Percentiles rank a stretch among this genome's conserved stretches.
Evolutionary conservation across 1,140 invertebrate species (phyloP).

Genomic region (Pseudoatta argentina): DNA sequence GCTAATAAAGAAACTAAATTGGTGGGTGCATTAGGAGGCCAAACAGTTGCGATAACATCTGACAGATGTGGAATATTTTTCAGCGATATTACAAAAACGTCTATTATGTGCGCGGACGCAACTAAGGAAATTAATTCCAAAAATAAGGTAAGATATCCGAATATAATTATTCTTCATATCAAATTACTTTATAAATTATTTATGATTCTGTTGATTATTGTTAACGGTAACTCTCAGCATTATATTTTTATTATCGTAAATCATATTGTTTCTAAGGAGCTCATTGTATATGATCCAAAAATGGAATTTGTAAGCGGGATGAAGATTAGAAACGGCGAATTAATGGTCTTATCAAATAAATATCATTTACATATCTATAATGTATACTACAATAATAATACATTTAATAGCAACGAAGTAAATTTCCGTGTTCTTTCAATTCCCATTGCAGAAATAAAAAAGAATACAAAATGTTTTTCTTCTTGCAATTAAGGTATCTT

Average conservation of each 20-base stretch:
- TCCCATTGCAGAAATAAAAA: background rate
- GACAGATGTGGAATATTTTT: slow-evolving; percentile 16
- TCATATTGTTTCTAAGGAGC: background rate
- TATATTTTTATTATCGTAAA: background rate
- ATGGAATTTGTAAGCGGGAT: slow-evolving; percentile 2
- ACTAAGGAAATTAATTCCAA: background rate
- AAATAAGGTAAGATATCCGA: background rate
- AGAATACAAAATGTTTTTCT: slow-evolving; percentile 11
- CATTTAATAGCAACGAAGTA: background rate
- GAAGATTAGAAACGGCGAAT: background rate
- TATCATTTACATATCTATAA: background rate
- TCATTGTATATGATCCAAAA: background rate
- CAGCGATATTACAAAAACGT: background rate
- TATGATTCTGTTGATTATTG: background rate
- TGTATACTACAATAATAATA: background rate
- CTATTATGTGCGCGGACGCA: background rate
- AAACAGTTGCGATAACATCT: background rate
- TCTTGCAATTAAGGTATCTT: background rate
- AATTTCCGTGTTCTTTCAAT: slow-evolving; percentile 18
- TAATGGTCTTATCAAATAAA: background rate
- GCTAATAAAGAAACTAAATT: background rate
- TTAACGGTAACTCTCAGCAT: background rate
- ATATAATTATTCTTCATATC: background rate
- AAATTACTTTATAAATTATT: background rate
- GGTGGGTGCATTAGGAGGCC: background rate